phyloP scores from a whole-genome alignment of 92 coral and sea anemone species.

The Blastomussa wellsi region DNA sequence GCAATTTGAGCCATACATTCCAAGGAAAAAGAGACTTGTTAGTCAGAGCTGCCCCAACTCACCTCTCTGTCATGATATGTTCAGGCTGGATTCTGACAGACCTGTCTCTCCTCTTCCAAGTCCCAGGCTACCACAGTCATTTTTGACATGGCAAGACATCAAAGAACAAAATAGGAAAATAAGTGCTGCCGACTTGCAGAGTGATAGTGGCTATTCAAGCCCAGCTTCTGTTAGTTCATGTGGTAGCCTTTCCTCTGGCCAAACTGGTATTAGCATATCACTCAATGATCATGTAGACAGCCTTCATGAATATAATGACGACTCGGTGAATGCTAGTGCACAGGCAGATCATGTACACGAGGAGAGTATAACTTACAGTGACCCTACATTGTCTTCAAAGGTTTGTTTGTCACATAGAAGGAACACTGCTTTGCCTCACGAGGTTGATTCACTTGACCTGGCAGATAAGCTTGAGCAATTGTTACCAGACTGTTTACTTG shows the following conservation, averaged over 20 bases:
- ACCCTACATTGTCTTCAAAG: background rate
- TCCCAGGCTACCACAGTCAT: conserved; percentile 12
- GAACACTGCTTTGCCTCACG: background rate
- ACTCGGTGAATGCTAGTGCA: background rate
- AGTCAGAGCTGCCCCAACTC: conserved; percentile 30
- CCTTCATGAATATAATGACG: background rate
- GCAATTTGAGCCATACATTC: conserved; percentile 88
- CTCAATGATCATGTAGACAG: conserved; percentile 6
- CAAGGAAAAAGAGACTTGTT: conserved; percentile 62
- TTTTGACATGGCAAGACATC: conserved; percentile 65
- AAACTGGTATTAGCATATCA: background rate
- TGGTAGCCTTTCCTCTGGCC: conserved; percentile 42
- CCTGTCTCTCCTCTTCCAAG: background rate
- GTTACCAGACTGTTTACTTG: conserved; percentile 62
- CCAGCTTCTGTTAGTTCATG: conserved; percentile 93
- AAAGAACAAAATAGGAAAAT: conserved; percentile 45
- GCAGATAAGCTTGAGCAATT: conserved; percentile 68
- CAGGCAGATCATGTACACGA: background rate
- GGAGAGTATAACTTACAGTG: background rate
- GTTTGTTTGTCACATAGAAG: background rate
- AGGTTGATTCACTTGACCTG: conserved; percentile 25
- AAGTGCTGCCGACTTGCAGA: conserved; percentile 52
- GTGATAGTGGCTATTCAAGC: conserved; percentile 97
- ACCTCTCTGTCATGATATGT: conserved; percentile 2
- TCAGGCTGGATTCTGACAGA: background rate